Conservation (phyloP, 1,140 invertebrate species). For the Mactra quadrangularis region DNA sequence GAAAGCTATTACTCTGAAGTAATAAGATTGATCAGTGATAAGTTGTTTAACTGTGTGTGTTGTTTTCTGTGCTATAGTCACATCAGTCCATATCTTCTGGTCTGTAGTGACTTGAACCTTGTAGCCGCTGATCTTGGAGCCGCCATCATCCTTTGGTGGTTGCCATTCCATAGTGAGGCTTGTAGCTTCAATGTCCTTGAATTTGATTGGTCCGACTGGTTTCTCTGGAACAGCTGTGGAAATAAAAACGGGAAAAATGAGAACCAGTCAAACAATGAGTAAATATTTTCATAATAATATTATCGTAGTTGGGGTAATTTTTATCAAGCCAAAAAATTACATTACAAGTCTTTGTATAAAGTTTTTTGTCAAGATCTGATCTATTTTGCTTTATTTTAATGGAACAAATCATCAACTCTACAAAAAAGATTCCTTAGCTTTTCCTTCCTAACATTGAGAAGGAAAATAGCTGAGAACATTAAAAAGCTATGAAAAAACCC, state of each 20-base stretch:
- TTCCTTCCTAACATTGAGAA: too few relatives aligned
- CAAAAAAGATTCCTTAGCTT: too few relatives aligned
- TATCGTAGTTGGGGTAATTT: too few relatives aligned
- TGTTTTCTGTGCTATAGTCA: slow-evolving; percentile 91
- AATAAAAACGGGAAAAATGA: background rate
- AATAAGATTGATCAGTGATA: slow-evolving; percentile 86
- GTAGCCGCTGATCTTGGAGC: slow-evolving; percentile 95
- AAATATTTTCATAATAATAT: too few relatives aligned
- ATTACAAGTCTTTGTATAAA: too few relatives aligned
- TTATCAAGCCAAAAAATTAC: too few relatives aligned
- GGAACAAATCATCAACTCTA: too few relatives aligned
- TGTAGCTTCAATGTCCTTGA: slow-evolving; percentile 95
- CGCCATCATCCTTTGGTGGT: slow-evolving; percentile 95
- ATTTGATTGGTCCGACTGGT: slow-evolving; percentile 96
- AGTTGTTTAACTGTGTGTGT: slow-evolving; percentile 83
- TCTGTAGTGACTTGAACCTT: slow-evolving; percentile 98
- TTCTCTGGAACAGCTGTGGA: slow-evolving; percentile 86
- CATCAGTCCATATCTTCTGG: slow-evolving; percentile 89
- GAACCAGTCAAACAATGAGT: too few relatives aligned
- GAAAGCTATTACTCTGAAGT: slow-evolving; percentile 90
- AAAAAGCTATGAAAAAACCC: too few relatives aligned
- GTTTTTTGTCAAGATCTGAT: too few relatives aligned
- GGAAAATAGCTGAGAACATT: too few relatives aligned
- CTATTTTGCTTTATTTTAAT: too few relatives aligned
- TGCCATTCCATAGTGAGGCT: slow-evolving; percentile 95